Percentiles rank a stretch among this genome's conserved stretches.
These are phyloP conservation scores for Ophiodon elongatus DNA, from an alignment of 2,113 vertebrate genomes.

Conservation along the genomic window DNA sequence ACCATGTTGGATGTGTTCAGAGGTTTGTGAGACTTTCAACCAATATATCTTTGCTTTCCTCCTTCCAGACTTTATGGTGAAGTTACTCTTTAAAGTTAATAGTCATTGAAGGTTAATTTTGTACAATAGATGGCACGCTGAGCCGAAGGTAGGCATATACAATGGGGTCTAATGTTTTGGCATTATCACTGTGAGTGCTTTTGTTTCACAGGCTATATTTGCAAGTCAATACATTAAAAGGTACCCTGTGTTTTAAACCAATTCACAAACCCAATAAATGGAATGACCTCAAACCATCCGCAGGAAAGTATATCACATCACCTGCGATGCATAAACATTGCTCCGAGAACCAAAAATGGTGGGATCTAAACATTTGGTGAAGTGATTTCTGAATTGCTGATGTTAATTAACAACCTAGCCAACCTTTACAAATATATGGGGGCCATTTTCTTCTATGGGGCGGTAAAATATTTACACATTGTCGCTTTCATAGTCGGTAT, in stretches of 20 bases:
- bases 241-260: background rate
- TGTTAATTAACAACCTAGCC: conserved; percentile 10
- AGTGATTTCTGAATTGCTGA: background rate
- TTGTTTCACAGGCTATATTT: background rate
- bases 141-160: background rate
- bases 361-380: background rate
- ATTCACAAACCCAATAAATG: background rate
- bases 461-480: background rate
- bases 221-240: background rate
- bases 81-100: background rate
- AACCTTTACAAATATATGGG: conserved; percentile 1
- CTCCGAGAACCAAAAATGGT: background rate
- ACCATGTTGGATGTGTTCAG: background rate
- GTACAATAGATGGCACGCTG: background rate
- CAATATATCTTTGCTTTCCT: background rate
- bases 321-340: background rate
- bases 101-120: too few relatives aligned
- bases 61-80: background rate
- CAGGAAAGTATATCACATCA: background rate
- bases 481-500: conserved; percentile 12
- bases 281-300: background rate
- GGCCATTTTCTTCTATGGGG: conserved; percentile 14
- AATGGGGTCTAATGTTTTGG: background rate
- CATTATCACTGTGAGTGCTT: background rate
- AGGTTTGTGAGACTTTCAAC: background rate